Conservation (phyloP, 1,140 invertebrate genomes). For the Chironomus tepperi region DNA sequence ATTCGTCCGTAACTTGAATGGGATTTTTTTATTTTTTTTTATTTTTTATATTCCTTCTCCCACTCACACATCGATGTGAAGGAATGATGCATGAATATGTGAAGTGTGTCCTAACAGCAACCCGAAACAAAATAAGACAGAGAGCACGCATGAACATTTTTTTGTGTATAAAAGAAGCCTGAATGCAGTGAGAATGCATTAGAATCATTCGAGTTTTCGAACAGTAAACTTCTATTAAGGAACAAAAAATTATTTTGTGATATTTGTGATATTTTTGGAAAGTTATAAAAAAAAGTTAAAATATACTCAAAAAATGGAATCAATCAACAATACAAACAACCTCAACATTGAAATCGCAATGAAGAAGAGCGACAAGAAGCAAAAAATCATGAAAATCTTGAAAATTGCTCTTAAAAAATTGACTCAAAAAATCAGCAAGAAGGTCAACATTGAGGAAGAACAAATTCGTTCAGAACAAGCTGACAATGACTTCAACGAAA, state of each 20-base stretch:
- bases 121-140: neutral
- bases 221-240: neutral
- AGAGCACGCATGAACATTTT: neutral
- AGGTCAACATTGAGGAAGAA: neutral
- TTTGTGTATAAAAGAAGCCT: conserved; percentile 13
- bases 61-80: neutral
- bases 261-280: neutral
- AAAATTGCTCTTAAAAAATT: neutral
- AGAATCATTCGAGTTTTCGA: conserved; percentile 18
- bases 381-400: neutral
- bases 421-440: neutral
- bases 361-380: neutral
- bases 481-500: conserved; percentile 7
- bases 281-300: neutral
- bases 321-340: conserved; percentile 4
- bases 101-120: conserved; percentile 9
- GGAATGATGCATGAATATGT: too few species aligned
- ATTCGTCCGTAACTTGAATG: conserved; percentile 17
- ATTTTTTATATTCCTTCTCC: neutral
- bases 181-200: neutral
- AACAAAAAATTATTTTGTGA: neutral
- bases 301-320: conserved; percentile 6
- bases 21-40: conserved; percentile 4
- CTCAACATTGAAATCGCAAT: neutral
- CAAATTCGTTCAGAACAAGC: neutral